phyloP scores from a whole-genome alignment of 2,797 vertebrate genomes.

The Hoplostethus atlanticus region DNA sequence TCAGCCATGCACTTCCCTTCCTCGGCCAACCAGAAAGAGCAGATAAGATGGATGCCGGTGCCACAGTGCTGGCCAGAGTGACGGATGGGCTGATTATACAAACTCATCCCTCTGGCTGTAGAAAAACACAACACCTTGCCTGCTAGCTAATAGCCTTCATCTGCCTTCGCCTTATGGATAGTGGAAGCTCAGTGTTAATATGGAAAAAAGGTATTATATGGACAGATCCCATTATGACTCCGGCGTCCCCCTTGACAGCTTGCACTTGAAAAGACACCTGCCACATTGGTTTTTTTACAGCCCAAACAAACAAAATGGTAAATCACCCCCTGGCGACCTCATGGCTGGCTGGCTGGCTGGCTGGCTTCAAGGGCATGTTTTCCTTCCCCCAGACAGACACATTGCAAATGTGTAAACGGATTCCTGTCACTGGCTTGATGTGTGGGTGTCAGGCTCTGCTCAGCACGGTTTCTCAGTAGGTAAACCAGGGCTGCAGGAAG shows the following conservation, averaged over 20 bases:
- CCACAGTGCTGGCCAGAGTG: constrained; percentile 62
- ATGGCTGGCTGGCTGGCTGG: background rate
- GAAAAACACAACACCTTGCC: constrained; percentile 68
- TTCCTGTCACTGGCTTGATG: constrained; percentile 74
- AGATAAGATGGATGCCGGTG: constrained; percentile 77
- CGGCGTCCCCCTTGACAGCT: constrained; percentile 50
- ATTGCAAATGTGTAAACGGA: constrained; percentile 74
- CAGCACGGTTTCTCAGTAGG: constrained; percentile 51
- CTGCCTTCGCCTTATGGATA: constrained; percentile 58
- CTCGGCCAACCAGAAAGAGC: constrained; percentile 49
- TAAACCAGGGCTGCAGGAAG: constrained; percentile 17
- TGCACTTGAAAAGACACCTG: constrained; percentile 55
- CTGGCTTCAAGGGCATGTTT: constrained; percentile 73
- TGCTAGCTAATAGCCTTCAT: constrained; percentile 67
- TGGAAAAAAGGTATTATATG: constrained; percentile 22
- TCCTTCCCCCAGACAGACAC: constrained; percentile 66
- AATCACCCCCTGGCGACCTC: constrained; percentile 63
- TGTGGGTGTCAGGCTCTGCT: constrained; percentile 57
- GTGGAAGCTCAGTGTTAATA: constrained; percentile 46
- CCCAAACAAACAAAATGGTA: constrained; percentile 54
- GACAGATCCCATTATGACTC: constrained; percentile 41
- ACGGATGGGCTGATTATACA: constrained; percentile 81
- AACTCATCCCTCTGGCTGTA: constrained; percentile 69
- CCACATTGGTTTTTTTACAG: constrained; percentile 25
- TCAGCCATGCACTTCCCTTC: constrained; percentile 51